Conservation (phyloP, 2,797 vertebrate species). For the Anabas testudineus region DNA sequence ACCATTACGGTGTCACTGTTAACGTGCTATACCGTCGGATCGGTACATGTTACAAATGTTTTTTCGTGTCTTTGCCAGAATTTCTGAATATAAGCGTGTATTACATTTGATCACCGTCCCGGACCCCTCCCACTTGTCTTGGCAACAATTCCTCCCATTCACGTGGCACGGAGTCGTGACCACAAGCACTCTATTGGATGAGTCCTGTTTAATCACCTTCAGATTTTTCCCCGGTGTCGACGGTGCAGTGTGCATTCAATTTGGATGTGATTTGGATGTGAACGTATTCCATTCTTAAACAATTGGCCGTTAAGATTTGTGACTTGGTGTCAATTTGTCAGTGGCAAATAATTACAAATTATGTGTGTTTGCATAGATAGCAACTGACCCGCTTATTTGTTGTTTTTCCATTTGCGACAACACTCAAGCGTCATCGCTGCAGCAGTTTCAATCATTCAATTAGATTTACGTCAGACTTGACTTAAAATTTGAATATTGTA, state of each 20-base stretch:
- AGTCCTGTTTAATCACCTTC: neutral
- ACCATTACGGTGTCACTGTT: accelerated
- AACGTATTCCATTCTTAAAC: neutral
- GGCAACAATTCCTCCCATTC: slow-evolving; percentile 37
- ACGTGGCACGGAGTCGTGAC: slow-evolving; percentile 74
- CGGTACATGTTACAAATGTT: accelerated
- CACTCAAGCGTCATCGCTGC: neutral
- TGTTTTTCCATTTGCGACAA: neutral
- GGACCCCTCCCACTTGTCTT: slow-evolving; percentile 50
- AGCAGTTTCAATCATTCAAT: accelerated
- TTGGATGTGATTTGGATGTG: neutral
- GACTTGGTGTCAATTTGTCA: neutral
- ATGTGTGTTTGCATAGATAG: neutral
- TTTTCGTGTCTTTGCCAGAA: neutral
- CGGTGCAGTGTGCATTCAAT: neutral
- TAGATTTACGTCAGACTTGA: neutral
- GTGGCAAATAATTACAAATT: neutral
- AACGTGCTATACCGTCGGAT: accelerated
- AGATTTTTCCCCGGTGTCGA: neutral
- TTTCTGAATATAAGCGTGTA: too few relatives aligned
- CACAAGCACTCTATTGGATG: neutral
- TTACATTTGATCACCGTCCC: neutral
- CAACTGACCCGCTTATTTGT: neutral
- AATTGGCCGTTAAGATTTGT: neutral
- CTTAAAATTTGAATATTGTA: neutral